These are phyloP conservation scores for human (Homo sapiens) DNA, from an alignment of 2,113 vertebrate genomes.

Conservation along the genomic window GRCh38 chrX:150405001-150405500, in stretches of 20 bases:
- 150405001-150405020: neutral
- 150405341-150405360: neutral
- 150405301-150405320: neutral
- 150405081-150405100: slow-evolving; percentile 26
- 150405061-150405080: neutral
- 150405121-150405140: neutral
- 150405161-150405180: slow-evolving; percentile 1
- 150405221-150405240: slow-evolving; percentile 11
- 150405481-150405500: neutral
- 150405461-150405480: neutral
- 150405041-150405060: neutral
- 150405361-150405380: neutral
- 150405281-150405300: neutral
- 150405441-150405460: neutral
- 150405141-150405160: neutral
- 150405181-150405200: slow-evolving; percentile 5
- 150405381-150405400: neutral
- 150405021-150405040: slow-evolving; percentile 17
- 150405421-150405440: neutral
- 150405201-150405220: slow-evolving; percentile 28
- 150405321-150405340: neutral
- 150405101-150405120: neutral
- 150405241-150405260: slow-evolving; percentile 17
- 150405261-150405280: neutral
- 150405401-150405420: neutral